Conservation (phyloP, 2,113 vertebrate genomes). For the crab-eating macaque (Macaca fascicularis) region DNA sequence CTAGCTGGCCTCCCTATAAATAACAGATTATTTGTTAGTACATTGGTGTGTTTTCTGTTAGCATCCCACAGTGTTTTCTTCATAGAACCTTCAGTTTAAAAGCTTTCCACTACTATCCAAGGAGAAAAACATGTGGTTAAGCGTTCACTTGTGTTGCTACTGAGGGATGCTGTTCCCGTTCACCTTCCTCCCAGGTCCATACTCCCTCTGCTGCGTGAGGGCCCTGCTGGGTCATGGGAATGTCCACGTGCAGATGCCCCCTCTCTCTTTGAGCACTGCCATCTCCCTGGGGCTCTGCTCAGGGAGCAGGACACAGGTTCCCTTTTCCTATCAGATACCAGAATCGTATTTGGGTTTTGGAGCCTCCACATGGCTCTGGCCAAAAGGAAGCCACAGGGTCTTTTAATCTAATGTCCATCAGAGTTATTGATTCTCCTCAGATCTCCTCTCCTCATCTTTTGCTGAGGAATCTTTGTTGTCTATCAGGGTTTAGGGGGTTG, state of each 20-base stretch:
- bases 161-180: not conserved
- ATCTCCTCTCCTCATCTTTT: not conserved
- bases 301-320: not conserved
- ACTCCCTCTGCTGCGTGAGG: rapidly evolving
- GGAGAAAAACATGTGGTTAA: not conserved
- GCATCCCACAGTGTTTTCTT: not conserved
- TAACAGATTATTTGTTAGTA: not conserved
- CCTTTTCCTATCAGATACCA: not conserved
- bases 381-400: not conserved
- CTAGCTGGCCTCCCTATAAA: not conserved
- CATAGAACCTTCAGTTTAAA: not conserved
- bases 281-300: not conserved
- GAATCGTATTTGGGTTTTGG: not conserved
- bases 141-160: not conserved
- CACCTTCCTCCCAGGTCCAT: too few species aligned
- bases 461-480: not conserved
- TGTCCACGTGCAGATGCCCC: rapidly evolving
- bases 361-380: not conserved
- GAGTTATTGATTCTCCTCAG: not conserved
- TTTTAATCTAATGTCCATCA: not conserved
- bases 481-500: not conserved
- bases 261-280: not conserved
- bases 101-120: not conserved
- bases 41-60: not conserved
- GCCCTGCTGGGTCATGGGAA: not conserved